A percentile compares a stretch with the other conserved stretches of the same genome.
Evolutionary conservation across 2,888 invertebrate species (phyloP).

Genomic region (Drosophila macrothrix): DNA sequence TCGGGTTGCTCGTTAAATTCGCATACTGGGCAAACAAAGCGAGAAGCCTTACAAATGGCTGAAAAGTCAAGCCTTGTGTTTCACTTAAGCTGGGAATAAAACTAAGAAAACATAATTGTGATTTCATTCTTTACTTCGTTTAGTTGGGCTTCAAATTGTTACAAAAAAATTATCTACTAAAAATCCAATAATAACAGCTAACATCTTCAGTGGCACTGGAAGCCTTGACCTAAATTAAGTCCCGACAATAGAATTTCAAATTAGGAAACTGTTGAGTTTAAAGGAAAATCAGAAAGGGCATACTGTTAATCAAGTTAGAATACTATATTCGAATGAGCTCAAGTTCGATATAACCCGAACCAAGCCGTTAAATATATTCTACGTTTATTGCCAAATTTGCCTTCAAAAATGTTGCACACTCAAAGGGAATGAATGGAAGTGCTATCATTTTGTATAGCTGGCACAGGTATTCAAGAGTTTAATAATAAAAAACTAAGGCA

Average conservation of each 20-base stretch:
- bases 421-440: neutral
- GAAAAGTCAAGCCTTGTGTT: neutral
- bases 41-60: neutral
- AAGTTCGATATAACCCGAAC: neutral
- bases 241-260: neutral
- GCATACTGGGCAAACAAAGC: slow-evolving; percentile 2
- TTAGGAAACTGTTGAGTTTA: neutral
- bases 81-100: neutral
- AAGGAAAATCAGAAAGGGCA: neutral
- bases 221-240: too few species aligned
- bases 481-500: neutral
- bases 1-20: slow-evolving; percentile 29
- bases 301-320: neutral
- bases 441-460: neutral
- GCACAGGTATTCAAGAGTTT: neutral
- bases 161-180: neutral
- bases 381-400: neutral
- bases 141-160: neutral
- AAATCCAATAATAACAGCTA: neutral
- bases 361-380: neutral
- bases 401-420: neutral
- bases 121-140: neutral
- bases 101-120: neutral
- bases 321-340: neutral
- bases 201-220: neutral